Evolutionary conservation across 2,888 invertebrate genomes (phyloP).

Genomic region (Thecophora atra): DNA sequence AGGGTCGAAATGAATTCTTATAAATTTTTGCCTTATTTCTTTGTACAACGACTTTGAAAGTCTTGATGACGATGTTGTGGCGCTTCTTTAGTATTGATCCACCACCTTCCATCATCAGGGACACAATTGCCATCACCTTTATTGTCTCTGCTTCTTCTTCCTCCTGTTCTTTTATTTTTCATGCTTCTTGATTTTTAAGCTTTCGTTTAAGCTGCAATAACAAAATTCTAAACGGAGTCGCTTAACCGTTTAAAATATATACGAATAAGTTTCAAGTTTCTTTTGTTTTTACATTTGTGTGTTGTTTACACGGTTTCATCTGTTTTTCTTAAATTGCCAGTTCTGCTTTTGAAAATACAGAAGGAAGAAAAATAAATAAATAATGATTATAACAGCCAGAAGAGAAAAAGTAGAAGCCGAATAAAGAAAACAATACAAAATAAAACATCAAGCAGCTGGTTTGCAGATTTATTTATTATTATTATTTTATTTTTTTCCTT

Average conservation of each 20-base stretch:
- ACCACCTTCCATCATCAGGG: background rate
- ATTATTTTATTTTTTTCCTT: too few species aligned
- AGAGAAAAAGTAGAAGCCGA: too few species aligned
- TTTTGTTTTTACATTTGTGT: background rate
- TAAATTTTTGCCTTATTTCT: conserved; percentile 3
- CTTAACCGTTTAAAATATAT: conserved; percentile 26
- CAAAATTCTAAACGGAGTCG: conserved; percentile 28
- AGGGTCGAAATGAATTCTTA: conserved; percentile 28
- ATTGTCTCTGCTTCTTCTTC: background rate
- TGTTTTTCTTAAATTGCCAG: background rate
- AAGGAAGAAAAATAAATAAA: too few species aligned
- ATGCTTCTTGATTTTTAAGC: background rate
- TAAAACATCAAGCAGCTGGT: too few species aligned
- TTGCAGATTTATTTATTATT: too few species aligned
- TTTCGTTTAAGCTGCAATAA: conserved; percentile 1
- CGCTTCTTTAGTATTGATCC: background rate
- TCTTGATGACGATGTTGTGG: background rate
- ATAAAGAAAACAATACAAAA: too few species aligned
- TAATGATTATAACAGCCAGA: too few species aligned
- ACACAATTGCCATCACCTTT: too few species aligned
- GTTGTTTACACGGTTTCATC: background rate
- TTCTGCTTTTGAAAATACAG: too few species aligned
- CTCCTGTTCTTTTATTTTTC: background rate
- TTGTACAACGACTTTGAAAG: background rate
- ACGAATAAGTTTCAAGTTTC: background rate